Evolutionary conservation across 2,888 invertebrate species (phyloP).

Genomic region (Xestobium rufovillosum): DNA sequence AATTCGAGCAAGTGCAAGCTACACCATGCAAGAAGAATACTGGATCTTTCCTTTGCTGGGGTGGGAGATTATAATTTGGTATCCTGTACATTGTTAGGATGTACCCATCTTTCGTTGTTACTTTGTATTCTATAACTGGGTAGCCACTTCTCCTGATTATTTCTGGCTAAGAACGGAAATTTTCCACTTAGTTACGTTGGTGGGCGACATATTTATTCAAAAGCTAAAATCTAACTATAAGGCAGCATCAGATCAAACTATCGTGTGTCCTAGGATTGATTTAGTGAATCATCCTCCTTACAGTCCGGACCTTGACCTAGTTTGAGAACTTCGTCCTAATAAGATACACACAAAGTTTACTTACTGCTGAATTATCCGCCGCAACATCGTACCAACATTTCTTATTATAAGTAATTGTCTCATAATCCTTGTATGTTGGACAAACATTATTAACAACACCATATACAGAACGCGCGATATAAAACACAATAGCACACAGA

Average conservation of each 20-base stretch:
- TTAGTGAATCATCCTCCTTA: too few species aligned
- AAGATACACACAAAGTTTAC: slow-evolving; percentile 16
- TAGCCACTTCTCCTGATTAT: slow-evolving; percentile 32
- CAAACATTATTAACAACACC: slow-evolving; percentile 35
- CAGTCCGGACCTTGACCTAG: too few species aligned
- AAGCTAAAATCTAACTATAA: too few species aligned
- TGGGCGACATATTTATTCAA: too few species aligned
- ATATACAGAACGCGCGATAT: background rate
- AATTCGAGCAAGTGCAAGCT: slow-evolving; percentile 33
- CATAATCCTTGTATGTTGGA: slow-evolving; percentile 34
- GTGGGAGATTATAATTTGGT: slow-evolving; percentile 24
- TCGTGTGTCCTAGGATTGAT: too few species aligned
- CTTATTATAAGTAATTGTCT: slow-evolving; percentile 32
- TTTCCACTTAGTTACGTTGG: slow-evolving; percentile 3
- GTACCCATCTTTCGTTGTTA: slow-evolving; percentile 33
- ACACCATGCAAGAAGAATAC: slow-evolving; percentile 37
- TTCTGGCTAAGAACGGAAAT: slow-evolving; percentile 30
- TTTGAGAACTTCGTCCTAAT: slow-evolving; percentile 2
- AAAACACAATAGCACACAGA: slow-evolving; percentile 1
- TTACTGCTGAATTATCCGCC: slow-evolving; percentile 35
- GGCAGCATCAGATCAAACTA: too few species aligned
- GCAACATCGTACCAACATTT: slow-evolving; percentile 40
- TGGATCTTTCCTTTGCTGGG: slow-evolving; percentile 27
- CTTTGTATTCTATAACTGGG: slow-evolving; percentile 33
- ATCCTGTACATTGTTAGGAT: slow-evolving; percentile 33